Conservation (phyloP, 2,113 vertebrate species). For the Glaucomys volans region DNA sequence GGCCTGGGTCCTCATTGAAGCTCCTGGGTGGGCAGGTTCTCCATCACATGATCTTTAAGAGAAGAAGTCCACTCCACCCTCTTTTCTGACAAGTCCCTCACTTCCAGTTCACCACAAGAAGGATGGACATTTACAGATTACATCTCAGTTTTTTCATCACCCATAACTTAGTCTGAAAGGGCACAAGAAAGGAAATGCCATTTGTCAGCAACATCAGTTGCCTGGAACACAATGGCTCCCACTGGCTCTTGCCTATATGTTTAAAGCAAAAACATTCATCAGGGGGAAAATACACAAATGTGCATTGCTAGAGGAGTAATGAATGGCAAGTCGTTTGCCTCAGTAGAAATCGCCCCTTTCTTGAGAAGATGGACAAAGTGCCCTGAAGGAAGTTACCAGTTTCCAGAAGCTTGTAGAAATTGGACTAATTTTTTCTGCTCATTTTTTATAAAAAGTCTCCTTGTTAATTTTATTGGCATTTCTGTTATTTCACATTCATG, state of each 20-base stretch:
- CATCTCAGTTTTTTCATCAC: not conserved
- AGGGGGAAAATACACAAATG: slow-evolving; percentile 32
- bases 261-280: slow-evolving; percentile 46
- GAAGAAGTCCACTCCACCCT: not conserved
- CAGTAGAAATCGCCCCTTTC: slow-evolving; percentile 46
- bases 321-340: slow-evolving; percentile 40
- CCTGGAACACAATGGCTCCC: slow-evolving; percentile 53
- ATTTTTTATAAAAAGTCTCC: not conserved
- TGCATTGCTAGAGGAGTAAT: slow-evolving; percentile 46
- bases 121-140: not conserved
- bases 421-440: slow-evolving; percentile 45
- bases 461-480: not conserved
- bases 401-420: slow-evolving; percentile 7
- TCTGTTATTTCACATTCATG: not conserved
- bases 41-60: not conserved
- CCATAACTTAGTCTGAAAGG: slow-evolving; percentile 58
- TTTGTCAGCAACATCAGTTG: not conserved
- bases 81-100: not conserved
- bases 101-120: not conserved
- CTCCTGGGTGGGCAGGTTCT: too few species aligned
- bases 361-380: slow-evolving; percentile 45
- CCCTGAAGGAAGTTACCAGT: not conserved
- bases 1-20: too few species aligned
- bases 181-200: not conserved
- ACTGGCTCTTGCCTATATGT: slow-evolving; percentile 20